phyloP scores from a whole-genome alignment of 2,797 vertebrate genomes.

The Oreochromis mossambicus region DNA sequence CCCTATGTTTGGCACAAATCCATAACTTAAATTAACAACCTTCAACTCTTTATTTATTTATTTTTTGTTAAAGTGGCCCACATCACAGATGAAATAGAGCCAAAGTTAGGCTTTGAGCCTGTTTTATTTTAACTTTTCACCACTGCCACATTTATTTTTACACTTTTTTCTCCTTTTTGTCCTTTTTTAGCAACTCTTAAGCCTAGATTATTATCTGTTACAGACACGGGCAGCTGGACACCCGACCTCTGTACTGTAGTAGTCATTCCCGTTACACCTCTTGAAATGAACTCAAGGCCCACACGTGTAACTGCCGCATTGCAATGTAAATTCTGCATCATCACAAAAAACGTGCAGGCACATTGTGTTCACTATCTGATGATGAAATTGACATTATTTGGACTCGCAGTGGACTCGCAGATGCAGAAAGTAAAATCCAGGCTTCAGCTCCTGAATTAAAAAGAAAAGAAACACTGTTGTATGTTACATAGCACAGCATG shows the following conservation, averaged over 20 bases:
- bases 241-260: not conserved
- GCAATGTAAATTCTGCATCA: not conserved
- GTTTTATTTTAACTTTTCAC: constrained; percentile 19
- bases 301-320: not conserved
- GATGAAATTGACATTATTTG: not conserved
- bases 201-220: not conserved
- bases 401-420: not conserved
- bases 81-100: constrained; percentile 54
- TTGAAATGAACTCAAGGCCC: not conserved
- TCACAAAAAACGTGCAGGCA: not conserved
- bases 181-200: not conserved
- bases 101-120: constrained; percentile 46
- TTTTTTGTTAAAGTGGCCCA: constrained; percentile 54
- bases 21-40: constrained; percentile 57
- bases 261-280: not conserved
- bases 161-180: not conserved
- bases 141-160: not conserved
- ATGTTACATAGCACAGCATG: not conserved
- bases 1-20: constrained; percentile 42
- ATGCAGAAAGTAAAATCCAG: not conserved
- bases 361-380: not conserved
- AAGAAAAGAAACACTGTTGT: not conserved
- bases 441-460: not conserved
- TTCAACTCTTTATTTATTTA: constrained; percentile 21
- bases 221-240: not conserved